These are phyloP conservation scores for Silurus lanzhouensis DNA, from an alignment of 2,797 vertebrate species.

Conservation along the genomic window DNA sequence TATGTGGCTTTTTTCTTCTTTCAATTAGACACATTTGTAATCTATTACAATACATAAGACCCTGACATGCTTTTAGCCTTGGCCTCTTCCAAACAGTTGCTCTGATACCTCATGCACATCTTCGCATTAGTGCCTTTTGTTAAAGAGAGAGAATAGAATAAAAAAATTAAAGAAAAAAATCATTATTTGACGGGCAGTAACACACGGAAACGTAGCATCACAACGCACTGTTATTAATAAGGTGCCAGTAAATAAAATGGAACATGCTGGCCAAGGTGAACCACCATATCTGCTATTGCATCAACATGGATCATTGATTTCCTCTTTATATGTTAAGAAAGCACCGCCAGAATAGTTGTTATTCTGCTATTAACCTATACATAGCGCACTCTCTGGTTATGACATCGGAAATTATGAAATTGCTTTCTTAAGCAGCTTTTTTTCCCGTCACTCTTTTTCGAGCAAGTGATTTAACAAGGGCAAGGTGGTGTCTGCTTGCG, in stretches of 20 bases:
- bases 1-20: background rate
- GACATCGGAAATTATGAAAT: conserved; percentile 34
- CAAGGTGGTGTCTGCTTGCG: conserved; percentile 50
- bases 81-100: conserved; percentile 31
- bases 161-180: conserved; percentile 2
- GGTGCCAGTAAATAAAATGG: conserved; percentile 44
- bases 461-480: conserved; percentile 53
- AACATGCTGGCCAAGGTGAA: conserved; percentile 46
- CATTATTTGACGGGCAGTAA: conserved; percentile 52
- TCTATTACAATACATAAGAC: conserved; percentile 19
- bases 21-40: background rate
- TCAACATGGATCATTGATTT: conserved; percentile 25
- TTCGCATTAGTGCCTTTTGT: conserved; percentile 43
- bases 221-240: conserved; percentile 40
- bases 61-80: conserved; percentile 14
- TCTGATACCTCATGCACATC: conserved; percentile 41
- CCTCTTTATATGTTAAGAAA: conserved; percentile 14
- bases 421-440: conserved; percentile 36
- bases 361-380: conserved; percentile 37
- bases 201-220: conserved; percentile 37
- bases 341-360: conserved; percentile 35
- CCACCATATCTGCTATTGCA: conserved; percentile 27
- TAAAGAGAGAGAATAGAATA: conserved; percentile 42
- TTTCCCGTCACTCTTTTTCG: conserved; percentile 36
- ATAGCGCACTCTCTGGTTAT: conserved; percentile 37